phyloP scores from a whole-genome alignment of 2,113 vertebrate species.

The Polyodon spathula region DNA sequence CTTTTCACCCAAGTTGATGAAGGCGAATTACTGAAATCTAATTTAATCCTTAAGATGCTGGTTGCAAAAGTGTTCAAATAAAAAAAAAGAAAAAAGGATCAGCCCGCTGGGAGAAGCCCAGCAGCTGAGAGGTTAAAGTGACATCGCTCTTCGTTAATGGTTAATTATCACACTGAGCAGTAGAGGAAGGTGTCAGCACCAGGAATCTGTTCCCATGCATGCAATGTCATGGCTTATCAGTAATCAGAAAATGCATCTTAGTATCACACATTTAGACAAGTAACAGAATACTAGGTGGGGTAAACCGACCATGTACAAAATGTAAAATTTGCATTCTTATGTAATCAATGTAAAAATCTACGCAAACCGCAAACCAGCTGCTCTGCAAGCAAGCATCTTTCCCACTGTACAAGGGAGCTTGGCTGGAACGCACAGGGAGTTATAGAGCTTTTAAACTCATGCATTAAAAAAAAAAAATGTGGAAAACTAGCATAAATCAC shows the following conservation, averaged over 20 bases:
- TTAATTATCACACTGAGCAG: constrained; percentile 51
- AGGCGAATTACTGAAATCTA: constrained; percentile 47
- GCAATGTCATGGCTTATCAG: constrained; percentile 1
- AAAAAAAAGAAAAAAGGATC: constrained; percentile 57
- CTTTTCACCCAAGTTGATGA: constrained; percentile 21
- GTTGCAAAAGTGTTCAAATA: constrained; percentile 52
- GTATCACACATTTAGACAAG: not conserved
- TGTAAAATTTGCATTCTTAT: too few relatives aligned
- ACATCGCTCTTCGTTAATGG: constrained; percentile 41
- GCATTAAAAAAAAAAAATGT: too few relatives aligned
- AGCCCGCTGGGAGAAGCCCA: constrained; percentile 48
- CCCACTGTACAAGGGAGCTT: too few relatives aligned
- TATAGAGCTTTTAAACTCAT: too few relatives aligned
- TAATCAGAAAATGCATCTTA: not conserved
- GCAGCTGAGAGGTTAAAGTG: constrained; percentile 50
- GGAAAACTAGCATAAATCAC: too few relatives aligned
- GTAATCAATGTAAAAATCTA: too few relatives aligned
- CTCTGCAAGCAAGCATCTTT: too few relatives aligned
- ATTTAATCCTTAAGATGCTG: constrained; percentile 51
- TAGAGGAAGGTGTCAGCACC: constrained; percentile 35
- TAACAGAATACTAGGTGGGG: too few relatives aligned
- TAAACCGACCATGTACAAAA: too few relatives aligned
- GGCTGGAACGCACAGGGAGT: too few relatives aligned
- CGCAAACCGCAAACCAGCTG: too few relatives aligned
- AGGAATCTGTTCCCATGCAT: constrained; percentile 36